Evolutionary conservation across 2,113 vertebrate species (phyloP).

Genomic region (Grammomys dolichurus): DNA sequence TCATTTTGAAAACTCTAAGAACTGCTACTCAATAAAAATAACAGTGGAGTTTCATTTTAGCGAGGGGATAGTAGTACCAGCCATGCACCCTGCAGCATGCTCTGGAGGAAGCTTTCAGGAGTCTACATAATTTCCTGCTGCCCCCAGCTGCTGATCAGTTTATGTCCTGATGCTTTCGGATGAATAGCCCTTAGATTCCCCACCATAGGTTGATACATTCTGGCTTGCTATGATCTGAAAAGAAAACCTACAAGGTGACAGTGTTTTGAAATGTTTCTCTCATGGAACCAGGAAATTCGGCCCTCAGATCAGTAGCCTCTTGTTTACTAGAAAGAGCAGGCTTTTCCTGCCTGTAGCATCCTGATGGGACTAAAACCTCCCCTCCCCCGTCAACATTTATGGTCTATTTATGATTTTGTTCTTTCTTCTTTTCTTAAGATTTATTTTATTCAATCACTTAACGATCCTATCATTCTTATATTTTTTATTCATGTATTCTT

Average conservation of each 20-base stretch:
- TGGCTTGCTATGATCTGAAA: constrained; percentile 51
- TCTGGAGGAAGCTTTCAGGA: constrained; percentile 65
- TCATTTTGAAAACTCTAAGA: constrained; percentile 67
- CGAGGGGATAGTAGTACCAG: constrained; percentile 18
- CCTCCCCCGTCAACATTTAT: constrained; percentile 76
- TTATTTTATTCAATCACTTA: constrained; percentile 67
- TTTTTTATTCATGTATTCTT: constrained; percentile 53
- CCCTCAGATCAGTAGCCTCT: constrained; percentile 78
- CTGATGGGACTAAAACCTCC: constrained; percentile 79
- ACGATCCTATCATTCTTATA: background rate
- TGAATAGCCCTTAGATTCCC: constrained; percentile 61
- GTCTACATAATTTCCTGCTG: constrained; percentile 68
- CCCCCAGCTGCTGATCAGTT: constrained; percentile 25
- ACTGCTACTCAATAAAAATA: constrained; percentile 66
- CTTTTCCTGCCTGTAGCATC: constrained; percentile 75
- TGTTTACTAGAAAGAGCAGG: constrained; percentile 77
- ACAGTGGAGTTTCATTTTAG: constrained; percentile 51
- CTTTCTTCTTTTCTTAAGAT: constrained; percentile 68
- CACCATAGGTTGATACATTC: constrained; percentile 39
- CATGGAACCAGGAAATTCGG: constrained; percentile 69
- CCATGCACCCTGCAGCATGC: constrained; percentile 26
- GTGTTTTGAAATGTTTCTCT: constrained; percentile 70
- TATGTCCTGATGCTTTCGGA: constrained; percentile 54
- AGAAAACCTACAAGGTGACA: constrained; percentile 61
- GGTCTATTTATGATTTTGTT: constrained; percentile 77